These are phyloP conservation scores for Anomalospiza imberbis DNA, from an alignment of 2,797 vertebrate genomes.

Conservation along the genomic window DNA sequence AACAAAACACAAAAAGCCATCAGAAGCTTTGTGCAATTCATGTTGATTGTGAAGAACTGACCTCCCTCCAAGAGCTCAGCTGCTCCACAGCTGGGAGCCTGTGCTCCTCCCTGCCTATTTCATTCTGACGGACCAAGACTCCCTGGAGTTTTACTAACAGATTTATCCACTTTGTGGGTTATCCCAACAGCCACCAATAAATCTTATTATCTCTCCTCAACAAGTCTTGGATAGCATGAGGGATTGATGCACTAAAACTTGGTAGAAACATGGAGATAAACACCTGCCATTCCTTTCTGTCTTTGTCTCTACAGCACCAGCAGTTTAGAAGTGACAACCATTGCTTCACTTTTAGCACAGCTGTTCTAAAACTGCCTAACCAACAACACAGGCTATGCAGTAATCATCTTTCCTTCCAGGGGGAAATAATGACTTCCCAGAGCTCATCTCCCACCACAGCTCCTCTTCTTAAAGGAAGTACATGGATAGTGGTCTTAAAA, in stretches of 20 bases:
- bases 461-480: not conserved
- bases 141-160: constrained; percentile 7
- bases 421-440: not conserved
- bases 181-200: constrained; percentile 45
- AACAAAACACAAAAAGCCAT: not conserved
- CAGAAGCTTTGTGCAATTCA: not conserved
- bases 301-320: not conserved
- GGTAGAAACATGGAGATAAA: constrained; percentile 29
- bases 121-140: constrained; percentile 7
- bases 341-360: constrained; percentile 26
- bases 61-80: not conserved
- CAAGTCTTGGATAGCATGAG: not conserved
- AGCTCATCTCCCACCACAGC: not conserved
- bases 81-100: not conserved
- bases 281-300: constrained; percentile 5
- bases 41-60: not conserved
- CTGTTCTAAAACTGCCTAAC: not conserved
- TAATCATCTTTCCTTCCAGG: constrained; percentile 9
- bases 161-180: constrained; percentile 11
- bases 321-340: constrained; percentile 3
- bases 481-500: not conserved
- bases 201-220: constrained; percentile 13
- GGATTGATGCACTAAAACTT: constrained; percentile 25
- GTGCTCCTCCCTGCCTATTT: not conserved
- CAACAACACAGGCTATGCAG: not conserved